Conservation (phyloP, 2,888 invertebrate species). For the Aphidius colemani region DNA sequence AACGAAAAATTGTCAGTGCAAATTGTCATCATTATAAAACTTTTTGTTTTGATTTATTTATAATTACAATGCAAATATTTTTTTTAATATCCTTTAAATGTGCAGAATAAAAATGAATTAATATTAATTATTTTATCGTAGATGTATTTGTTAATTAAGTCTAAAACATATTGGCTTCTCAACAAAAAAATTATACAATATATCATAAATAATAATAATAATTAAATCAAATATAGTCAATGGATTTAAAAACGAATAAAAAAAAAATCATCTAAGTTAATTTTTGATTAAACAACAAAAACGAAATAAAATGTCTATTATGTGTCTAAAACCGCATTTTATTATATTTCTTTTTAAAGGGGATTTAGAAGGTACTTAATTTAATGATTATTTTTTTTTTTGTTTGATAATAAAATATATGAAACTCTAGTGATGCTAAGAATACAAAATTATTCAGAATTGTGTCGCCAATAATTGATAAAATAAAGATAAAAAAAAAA, state of each 20-base stretch:
- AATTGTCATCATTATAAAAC: slow-evolving; percentile 20
- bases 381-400: slow-evolving; percentile 10
- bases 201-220: not conserved
- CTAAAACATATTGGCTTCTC: too few relatives aligned
- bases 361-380: slow-evolving; percentile 18
- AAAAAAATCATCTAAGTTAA: too few relatives aligned
- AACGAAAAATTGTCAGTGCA: slow-evolving; percentile 24
- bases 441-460: slow-evolving; percentile 7
- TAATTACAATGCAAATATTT: too few relatives aligned
- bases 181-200: not conserved
- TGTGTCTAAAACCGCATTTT: too few relatives aligned
- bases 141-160: too few relatives aligned
- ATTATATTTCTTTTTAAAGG: slow-evolving; percentile 4
- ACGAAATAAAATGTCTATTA: too few relatives aligned
- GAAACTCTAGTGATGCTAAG: slow-evolving; percentile 15
- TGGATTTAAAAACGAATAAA: too few relatives aligned
- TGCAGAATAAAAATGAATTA: slow-evolving; percentile 6
- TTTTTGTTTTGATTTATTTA: too few relatives aligned
- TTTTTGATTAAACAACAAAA: not conserved
- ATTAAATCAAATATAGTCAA: too few relatives aligned
- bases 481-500: not conserved
- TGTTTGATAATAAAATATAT: slow-evolving; percentile 1
- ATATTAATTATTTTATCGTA: too few relatives aligned
- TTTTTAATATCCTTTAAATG: slow-evolving; percentile 1
- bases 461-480: slow-evolving; percentile 18